These are phyloP conservation scores for Alethe castanea DNA, from an alignment of 2,113 vertebrate species.

Conservation along the genomic window DNA sequence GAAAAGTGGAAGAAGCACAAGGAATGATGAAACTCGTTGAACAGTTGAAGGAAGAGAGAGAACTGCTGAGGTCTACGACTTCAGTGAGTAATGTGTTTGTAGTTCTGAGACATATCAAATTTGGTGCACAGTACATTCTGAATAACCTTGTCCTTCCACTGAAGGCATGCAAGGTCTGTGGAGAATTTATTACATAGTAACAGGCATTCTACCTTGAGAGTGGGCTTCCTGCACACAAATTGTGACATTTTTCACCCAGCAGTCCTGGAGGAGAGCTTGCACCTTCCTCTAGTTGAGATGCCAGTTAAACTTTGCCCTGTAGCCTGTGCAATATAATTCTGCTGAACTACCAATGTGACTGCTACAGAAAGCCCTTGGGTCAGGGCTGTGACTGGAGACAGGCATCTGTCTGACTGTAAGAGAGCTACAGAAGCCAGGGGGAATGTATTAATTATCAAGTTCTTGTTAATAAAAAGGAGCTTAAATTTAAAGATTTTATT, in stretches of 20 bases:
- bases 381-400: background rate
- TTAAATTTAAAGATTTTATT: background rate
- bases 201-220: background rate
- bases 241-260: background rate
- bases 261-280: background rate
- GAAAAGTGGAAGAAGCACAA: slow-evolving; percentile 97
- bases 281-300: background rate
- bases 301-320: background rate
- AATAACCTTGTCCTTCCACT: background rate
- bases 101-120: background rate
- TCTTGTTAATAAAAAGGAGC: background rate
- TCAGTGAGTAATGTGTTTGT: slow-evolving; percentile 81
- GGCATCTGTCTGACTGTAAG: background rate
- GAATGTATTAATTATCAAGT: background rate
- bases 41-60: slow-evolving; percentile 95
- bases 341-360: background rate
- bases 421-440: background rate
- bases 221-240: background rate
- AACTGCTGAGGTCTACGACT: slow-evolving; percentile 89
- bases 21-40: slow-evolving; percentile 99
- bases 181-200: background rate
- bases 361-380: background rate
- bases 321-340: background rate
- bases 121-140: background rate
- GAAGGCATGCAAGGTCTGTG: background rate